Conservation (phyloP, 1,140 invertebrate genomes). For the Hycleus cichorii region DNA sequence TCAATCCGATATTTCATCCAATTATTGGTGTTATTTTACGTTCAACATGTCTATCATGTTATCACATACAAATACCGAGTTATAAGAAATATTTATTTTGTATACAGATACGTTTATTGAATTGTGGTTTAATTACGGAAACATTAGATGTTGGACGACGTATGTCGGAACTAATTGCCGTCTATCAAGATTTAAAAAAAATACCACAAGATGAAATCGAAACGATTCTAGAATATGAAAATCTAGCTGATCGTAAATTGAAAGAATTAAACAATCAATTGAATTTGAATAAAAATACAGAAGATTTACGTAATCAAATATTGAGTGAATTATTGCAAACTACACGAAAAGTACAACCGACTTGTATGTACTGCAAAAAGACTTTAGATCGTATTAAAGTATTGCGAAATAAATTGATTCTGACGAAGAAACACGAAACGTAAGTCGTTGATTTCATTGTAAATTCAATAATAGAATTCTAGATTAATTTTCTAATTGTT, state of each 20-base stretch:
- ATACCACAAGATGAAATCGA: slow-evolving; percentile 25
- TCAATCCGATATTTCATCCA: slow-evolving; percentile 87
- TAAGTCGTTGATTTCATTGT: slow-evolving; percentile 1
- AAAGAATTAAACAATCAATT: slow-evolving; percentile 6
- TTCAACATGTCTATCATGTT: slow-evolving; percentile 64
- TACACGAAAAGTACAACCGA: slow-evolving; percentile 43
- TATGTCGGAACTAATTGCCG: slow-evolving; percentile 31
- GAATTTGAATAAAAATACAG: slow-evolving; percentile 52
- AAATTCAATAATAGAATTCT: too few relatives aligned
- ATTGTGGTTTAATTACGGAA: slow-evolving; percentile 65
- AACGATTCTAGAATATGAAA: slow-evolving; percentile 20
- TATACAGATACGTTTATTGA: slow-evolving; percentile 67
- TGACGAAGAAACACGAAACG: slow-evolving; percentile 35
- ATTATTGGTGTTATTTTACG: slow-evolving; percentile 60
- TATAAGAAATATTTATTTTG: slow-evolving; percentile 53
- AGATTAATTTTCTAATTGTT: slow-evolving; percentile 8
- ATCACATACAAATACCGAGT: slow-evolving; percentile 60
- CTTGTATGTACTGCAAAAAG: slow-evolving; percentile 56
- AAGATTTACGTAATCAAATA: slow-evolving; percentile 52
- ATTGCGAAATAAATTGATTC: slow-evolving; percentile 53
- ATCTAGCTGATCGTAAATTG: slow-evolving; percentile 13
- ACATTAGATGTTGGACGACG: slow-evolving; percentile 57
- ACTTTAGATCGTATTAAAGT: slow-evolving; percentile 54
- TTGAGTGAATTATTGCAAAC: slow-evolving; percentile 49
- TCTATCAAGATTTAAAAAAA: slow-evolving; percentile 30